Evolutionary conservation across 2,797 vertebrate species (phyloP).

Genomic region (Thamnophis elegans): DNA sequence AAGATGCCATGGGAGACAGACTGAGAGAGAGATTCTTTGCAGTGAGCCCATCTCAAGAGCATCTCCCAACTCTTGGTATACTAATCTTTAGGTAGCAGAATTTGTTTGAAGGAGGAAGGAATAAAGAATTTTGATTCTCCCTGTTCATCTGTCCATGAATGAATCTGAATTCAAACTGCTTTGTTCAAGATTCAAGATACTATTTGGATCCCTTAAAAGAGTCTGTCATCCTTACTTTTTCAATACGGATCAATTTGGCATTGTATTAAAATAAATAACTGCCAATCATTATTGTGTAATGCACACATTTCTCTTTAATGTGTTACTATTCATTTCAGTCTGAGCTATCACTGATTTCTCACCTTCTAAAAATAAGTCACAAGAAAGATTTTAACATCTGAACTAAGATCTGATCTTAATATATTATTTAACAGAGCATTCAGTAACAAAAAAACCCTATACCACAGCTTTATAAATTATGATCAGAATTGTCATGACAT

Average conservation of each 20-base stretch:
- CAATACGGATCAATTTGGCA: not conserved
- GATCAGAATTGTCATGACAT: not conserved
- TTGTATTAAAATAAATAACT: not conserved
- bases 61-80: not conserved
- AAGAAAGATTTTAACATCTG: not conserved
- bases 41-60: not conserved
- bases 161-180: not conserved
- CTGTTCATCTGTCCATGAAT: not conserved
- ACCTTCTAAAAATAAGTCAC: not conserved
- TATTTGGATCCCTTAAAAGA: fast-evolving
- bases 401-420: not conserved
- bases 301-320: not conserved
- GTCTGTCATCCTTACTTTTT: not conserved
- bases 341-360: not conserved
- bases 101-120: not conserved
- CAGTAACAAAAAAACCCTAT: not conserved
- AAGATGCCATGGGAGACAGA: not conserved
- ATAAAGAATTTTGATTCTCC: not conserved
- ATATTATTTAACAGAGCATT: not conserved
- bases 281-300: fast-evolving
- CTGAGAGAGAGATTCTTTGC: not conserved
- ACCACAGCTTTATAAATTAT: not conserved
- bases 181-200: not conserved
- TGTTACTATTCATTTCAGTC: not conserved
- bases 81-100: no score